A percentile compares a stretch with the other conserved stretches of the same genome.
These are phyloP conservation scores for Exocentrus adspersus DNA, from an alignment of 2,888 invertebrate species.

Conservation along the genomic window DNA sequence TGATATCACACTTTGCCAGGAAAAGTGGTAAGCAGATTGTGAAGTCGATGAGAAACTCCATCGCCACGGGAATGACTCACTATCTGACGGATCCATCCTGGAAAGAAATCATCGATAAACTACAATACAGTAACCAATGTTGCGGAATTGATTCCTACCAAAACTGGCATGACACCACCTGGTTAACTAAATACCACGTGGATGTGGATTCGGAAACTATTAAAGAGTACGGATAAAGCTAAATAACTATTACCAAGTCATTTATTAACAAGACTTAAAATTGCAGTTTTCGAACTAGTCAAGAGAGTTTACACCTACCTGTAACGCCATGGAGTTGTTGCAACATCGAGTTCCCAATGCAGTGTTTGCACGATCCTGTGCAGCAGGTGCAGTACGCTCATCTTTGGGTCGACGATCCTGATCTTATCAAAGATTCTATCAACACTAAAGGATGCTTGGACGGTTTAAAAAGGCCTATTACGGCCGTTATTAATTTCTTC, in stretches of 20 bases:
- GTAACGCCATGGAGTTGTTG: slow-evolving; percentile 72
- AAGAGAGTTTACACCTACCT: slow-evolving; percentile 55
- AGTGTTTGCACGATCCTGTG: slow-evolving; percentile 72
- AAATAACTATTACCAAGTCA: background rate
- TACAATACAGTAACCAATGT: slow-evolving; percentile 68
- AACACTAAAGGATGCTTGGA: slow-evolving; percentile 60
- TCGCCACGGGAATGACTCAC: slow-evolving; percentile 68
- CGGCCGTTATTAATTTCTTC: slow-evolving; percentile 43
- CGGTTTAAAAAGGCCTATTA: slow-evolving; percentile 54
- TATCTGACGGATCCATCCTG: slow-evolving; percentile 68
- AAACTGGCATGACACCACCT: slow-evolving; percentile 71
- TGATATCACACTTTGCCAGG: slow-evolving; percentile 55
- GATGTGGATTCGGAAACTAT: slow-evolving; percentile 51
- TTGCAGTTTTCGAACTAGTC: slow-evolving; percentile 45
- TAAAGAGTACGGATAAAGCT: slow-evolving; percentile 53
- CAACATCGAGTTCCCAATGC: slow-evolving; percentile 67
- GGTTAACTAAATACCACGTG: slow-evolving; percentile 68
- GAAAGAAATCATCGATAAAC: slow-evolving; percentile 68
- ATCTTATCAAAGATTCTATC: slow-evolving; percentile 55
- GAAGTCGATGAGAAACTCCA: slow-evolving; percentile 64
- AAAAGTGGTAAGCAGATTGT: slow-evolving; percentile 60
- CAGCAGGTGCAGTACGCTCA: slow-evolving; percentile 63
- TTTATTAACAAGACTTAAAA: background rate
- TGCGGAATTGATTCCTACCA: slow-evolving; percentile 68
- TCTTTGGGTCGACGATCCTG: slow-evolving; percentile 58